A percentile compares a stretch with the other conserved stretches of the same genome.
phyloP scores from a whole-genome alignment of 2,113 vertebrate genomes.

The Antidorcas marsupialis region DNA sequence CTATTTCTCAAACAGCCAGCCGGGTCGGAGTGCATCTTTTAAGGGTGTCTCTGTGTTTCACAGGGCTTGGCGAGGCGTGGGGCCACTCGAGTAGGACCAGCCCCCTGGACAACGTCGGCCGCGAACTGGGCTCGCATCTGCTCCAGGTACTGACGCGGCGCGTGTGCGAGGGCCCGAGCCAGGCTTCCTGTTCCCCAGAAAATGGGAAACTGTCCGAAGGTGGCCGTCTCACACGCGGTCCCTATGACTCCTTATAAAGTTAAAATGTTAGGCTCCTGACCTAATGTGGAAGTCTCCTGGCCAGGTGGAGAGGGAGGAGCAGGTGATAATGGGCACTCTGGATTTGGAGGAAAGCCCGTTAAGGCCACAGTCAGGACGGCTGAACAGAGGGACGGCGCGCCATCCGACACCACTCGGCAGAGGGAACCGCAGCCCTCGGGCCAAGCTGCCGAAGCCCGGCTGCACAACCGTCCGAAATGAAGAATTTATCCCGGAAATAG shows the following conservation, averaged over 20 bases:
- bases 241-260: neutral
- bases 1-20: neutral
- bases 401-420: neutral
- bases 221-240: neutral
- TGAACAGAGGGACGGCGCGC: neutral
- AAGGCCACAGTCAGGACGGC: neutral
- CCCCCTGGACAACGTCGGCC: slow-evolving; percentile 91
- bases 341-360: neutral
- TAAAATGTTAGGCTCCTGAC: neutral
- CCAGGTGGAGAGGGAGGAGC: neutral
- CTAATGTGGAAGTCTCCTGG: neutral
- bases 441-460: neutral
- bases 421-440: neutral
- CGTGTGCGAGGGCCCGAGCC: accelerated
- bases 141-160: slow-evolving; percentile 86
- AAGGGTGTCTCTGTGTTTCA: slow-evolving; percentile 55
- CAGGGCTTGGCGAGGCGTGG: slow-evolving; percentile 98
- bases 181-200: neutral
- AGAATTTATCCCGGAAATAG: slow-evolving; percentile 35
- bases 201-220: too few species aligned
- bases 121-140: slow-evolving; percentile 95
- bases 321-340: neutral
- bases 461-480: neutral
- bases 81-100: slow-evolving; percentile 91
- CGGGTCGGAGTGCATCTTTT: neutral